These are phyloP conservation scores for Paramormyrops kingsleyae DNA, from an alignment of 2,113 vertebrate genomes.

Conservation along the genomic window DNA sequence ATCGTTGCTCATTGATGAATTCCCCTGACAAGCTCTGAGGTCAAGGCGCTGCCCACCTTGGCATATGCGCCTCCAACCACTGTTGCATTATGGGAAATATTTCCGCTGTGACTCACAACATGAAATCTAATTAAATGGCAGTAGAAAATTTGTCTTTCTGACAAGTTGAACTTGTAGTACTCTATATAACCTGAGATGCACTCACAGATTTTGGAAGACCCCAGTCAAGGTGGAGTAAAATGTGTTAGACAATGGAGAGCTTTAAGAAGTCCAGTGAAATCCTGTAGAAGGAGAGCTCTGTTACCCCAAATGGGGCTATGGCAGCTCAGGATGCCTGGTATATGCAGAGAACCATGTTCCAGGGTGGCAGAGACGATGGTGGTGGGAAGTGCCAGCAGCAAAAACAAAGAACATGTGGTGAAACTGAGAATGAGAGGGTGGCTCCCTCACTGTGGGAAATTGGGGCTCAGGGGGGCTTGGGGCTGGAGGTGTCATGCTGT, in stretches of 20 bases:
- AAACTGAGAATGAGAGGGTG: neutral
- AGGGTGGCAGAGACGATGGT: neutral
- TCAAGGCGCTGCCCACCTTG: conserved; percentile 39
- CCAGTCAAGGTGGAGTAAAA: neutral
- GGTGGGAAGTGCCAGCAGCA: neutral
- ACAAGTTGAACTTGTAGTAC: conserved; percentile 18
- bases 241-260: neutral
- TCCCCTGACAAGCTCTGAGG: conserved; percentile 40
- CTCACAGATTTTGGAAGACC: neutral
- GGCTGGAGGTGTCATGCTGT: neutral
- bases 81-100: conserved; percentile 52
- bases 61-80: conserved; percentile 36
- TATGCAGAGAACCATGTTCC: neutral
- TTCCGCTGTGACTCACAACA: conserved; percentile 53
- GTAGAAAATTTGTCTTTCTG: conserved; percentile 52
- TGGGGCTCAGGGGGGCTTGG: no score
- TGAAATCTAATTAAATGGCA: conserved; percentile 51
- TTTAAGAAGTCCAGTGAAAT: neutral
- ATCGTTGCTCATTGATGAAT: conserved; percentile 65
- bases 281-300: neutral
- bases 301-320: neutral
- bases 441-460: neutral
- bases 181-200: conserved; percentile 13
- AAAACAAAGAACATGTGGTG: neutral
- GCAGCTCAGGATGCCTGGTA: neutral